These are phyloP conservation scores for Strix aluco DNA, from an alignment of 2,113 vertebrate species.

Conservation along the genomic window DNA sequence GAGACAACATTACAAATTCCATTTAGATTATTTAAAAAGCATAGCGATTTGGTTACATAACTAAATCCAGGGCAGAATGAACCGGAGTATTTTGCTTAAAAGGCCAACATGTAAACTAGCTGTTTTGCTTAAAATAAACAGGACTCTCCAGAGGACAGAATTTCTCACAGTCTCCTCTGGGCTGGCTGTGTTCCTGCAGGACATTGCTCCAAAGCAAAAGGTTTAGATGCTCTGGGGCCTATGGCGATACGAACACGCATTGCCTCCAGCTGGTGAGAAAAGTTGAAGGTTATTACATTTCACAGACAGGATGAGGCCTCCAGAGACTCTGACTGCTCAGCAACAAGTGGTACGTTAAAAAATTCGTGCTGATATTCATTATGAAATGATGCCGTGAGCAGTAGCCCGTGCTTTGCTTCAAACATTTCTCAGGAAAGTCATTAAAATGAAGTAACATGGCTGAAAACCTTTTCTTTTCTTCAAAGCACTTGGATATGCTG, in stretches of 20 bases:
- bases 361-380: background rate
- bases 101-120: slow-evolving; percentile 67
- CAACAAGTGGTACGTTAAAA: background rate
- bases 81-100: slow-evolving; percentile 61
- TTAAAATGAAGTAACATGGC: background rate
- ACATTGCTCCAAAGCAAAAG: slow-evolving; percentile 40
- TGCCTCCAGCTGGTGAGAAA: slow-evolving; percentile 53
- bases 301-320: background rate
- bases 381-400: background rate
- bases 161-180: slow-evolving; percentile 58
- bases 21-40: slow-evolving; percentile 61
- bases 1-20: slow-evolving; percentile 19
- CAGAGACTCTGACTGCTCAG: background rate
- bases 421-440: background rate
- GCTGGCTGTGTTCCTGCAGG: slow-evolving; percentile 42
- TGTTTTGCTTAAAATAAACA: slow-evolving; percentile 70
- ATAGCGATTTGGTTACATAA: slow-evolving; percentile 62
- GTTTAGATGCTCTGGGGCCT: slow-evolving; percentile 21
- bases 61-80: slow-evolving; percentile 53
- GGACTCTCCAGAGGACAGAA: slow-evolving; percentile 58
- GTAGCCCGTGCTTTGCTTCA: background rate
- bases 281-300: background rate
- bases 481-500: background rate
- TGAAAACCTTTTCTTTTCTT: background rate
- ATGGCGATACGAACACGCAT: background rate